Evolutionary conservation across 2,797 vertebrate species (phyloP), one percentile per base, ranked within the genome.

Genomic region (Crocidura indochinensis): DNA sequence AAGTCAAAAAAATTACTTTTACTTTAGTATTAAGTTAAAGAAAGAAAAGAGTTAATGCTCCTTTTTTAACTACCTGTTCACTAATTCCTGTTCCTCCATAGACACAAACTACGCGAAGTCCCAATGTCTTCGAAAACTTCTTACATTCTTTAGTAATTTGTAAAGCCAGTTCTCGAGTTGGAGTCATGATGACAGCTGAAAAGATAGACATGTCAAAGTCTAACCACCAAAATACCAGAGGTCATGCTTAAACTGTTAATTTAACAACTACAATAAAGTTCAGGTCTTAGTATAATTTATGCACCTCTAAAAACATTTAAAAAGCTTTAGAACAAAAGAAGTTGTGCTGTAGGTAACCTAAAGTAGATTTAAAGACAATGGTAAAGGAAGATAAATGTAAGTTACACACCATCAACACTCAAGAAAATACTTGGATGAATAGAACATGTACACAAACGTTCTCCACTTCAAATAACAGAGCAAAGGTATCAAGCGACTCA

Each of bases 71-170:
- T 97, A 99, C 99, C 99, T 99, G 99, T 91, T 99, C 99, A 87
- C 99, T 99, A 98, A 99, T 99, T 85, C 99, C 99, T 3, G 99
- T 99, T 96, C 99, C 99, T 95, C 99, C 99, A 88, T 99, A 99
- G 90, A 99, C 99, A 98, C 99, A 99, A 76, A 99, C 99, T 97
- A 99, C 99, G 92, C 99, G 96, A 95, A 99, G 98, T 0, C 98
- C 98, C 96, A 99, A 98, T 0, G 98, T 97, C 97, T 99, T 99
- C 7, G 99, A 99, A 98, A 99, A 99, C 96, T 99, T 99, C 98
- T 99, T 99, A 74, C 99, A 99, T 97, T 99, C 99, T 97, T 99
- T 99, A 92, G 99, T 99, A 96, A 99, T 99, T 95, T 99, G 99
- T 96, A 99, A 98, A 84, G 99, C 99, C 97, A 99, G 87, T 97